Conservation (phyloP, 2,888 invertebrate genomes). For the Monoplex corrugatus region DNA sequence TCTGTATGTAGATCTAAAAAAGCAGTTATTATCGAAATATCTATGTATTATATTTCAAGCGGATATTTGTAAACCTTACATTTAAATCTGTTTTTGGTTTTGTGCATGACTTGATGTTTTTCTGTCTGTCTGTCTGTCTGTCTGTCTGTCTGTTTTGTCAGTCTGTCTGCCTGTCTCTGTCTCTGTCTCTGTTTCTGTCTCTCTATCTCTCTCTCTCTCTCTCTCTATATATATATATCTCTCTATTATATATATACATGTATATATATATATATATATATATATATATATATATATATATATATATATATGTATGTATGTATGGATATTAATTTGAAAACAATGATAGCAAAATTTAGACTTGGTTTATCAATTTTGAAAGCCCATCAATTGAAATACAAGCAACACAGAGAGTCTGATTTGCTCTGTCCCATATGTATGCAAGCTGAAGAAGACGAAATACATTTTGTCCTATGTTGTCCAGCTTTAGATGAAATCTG, state of each 20-base stretch:
- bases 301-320: conserved; percentile 4
- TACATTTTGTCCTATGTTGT: not conserved
- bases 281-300: not conserved
- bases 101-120: not conserved
- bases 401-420: too few species aligned
- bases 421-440: too few species aligned
- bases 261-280: not conserved
- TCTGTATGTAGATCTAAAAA: too few species aligned
- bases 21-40: too few species aligned
- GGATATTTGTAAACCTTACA: too few species aligned
- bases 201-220: not conserved
- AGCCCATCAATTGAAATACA: too few species aligned
- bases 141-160: not conserved
- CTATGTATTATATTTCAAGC: too few species aligned
- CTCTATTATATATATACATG: too few species aligned
- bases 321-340: not conserved
- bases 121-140: not conserved
- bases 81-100: too few species aligned
- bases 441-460: too few species aligned
- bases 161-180: not conserved
- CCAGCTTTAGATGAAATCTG: not conserved
- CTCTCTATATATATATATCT: not conserved
- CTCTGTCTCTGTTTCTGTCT: not conserved
- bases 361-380: too few species aligned
- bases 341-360: not conserved